Evolutionary conservation across 2,113 vertebrate genomes (phyloP).

Genomic region (Salvator merianae): DNA sequence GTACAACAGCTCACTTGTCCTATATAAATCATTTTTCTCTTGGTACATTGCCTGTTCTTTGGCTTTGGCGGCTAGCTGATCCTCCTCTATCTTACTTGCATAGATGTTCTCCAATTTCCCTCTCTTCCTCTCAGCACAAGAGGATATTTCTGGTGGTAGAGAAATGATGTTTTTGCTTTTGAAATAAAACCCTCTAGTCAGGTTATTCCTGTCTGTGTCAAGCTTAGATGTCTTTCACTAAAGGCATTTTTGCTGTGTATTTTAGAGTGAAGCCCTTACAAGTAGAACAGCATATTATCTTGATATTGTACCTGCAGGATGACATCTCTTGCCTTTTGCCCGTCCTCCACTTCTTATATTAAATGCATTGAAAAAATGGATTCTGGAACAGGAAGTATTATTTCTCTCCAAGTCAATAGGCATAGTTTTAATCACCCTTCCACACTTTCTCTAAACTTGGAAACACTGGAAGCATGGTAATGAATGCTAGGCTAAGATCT

Average conservation of each 20-base stretch:
- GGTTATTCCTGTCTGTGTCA: not conserved
- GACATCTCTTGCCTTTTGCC: too few relatives aligned
- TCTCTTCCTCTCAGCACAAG: not conserved
- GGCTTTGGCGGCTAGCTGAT: too few relatives aligned
- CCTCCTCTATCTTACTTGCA: not conserved
- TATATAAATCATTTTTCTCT: not conserved
- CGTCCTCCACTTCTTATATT: not conserved
- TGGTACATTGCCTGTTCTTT: not conserved
- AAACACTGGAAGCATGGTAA: fast-evolving
- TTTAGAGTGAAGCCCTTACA: not conserved
- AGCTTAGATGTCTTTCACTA: not conserved
- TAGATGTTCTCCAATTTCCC: not conserved
- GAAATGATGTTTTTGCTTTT: too few relatives aligned
- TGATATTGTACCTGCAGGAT: not conserved
- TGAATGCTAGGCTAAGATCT: not conserved
- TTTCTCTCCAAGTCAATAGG: fast-evolving
- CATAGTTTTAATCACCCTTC: not conserved
- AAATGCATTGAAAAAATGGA: not conserved
- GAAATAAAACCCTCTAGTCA: too few relatives aligned
- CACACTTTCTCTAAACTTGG: not conserved
- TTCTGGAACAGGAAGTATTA: not conserved
- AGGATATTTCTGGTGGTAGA: not conserved
- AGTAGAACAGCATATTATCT: not conserved
- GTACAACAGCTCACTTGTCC: not conserved
- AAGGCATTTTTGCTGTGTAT: not conserved